Base-by-base conservation (phyloP, 1,140 invertebrate genomes). In the Triops longicaudatus region DNA sequence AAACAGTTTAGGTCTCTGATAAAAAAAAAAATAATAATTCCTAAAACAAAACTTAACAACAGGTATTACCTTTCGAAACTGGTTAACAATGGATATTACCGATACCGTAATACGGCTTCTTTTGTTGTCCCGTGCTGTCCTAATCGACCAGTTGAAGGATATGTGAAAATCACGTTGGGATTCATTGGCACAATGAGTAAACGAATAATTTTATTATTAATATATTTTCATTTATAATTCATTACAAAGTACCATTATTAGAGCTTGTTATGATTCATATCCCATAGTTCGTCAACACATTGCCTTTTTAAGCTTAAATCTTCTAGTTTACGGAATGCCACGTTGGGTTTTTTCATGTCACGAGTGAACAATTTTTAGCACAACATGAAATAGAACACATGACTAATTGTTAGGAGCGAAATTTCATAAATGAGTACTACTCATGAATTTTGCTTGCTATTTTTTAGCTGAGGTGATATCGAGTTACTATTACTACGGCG, bases 131-230 rank as follows among this genome's bases (percentile, higher is more conserved):
- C 50, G 6, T 63, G 50, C 50, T 63, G 50, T 63, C 50, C 50
- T 63, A 63, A 17, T 63, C 50, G 50, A 63, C 50, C 50, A 6
- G 7, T 63, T 63, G 50, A 63, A 63, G 50, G 50, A 17, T 63
- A 63, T 2, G 50, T 22, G 22, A 63, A 63, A 22, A 17, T 63
- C 17, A n/a, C 22, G 17, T 63, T 63, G 17, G 50, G 50, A 63
- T 63, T 63, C 50, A 22, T 22, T 63, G 50, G 50, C 50, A 63
- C 50, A 63, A 63, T 63, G 50, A 63, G 50, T 63, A 63, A 63
- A 14, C 10, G 17, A 63, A 1, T 22, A 5, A 63, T 22, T 63
- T 17, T 14, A 1, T 22, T 12, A 63, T 63, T 17, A 10, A 17
- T 63, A 63, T 14, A 17, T n/a, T 63, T 63, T 14, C 10, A 14